Percentiles rank a stretch among this genome's conserved stretches.
These are phyloP conservation scores for Pissodes strobi DNA, from an alignment of 1,140 invertebrate genomes.

Conservation along the genomic window DNA sequence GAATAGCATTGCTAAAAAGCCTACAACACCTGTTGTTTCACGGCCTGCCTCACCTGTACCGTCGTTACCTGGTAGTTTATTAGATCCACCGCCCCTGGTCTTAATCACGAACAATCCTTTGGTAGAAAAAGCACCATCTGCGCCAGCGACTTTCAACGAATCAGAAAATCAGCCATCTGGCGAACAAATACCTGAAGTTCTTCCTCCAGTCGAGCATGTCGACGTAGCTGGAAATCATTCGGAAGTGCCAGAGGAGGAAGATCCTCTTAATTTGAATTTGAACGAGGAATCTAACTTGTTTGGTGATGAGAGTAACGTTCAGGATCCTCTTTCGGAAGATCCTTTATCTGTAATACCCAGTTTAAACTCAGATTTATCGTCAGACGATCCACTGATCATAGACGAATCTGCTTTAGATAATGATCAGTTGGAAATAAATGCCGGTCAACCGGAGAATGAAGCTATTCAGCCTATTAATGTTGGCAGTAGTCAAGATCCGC, in stretches of 20 bases:
- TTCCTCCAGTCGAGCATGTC: conserved; percentile 18
- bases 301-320: neutral
- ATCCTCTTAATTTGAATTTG: conserved; percentile 20
- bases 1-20: neutral
- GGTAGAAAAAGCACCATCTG: neutral
- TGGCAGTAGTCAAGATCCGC: neutral
- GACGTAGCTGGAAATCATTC: neutral
- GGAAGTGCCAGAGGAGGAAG: conserved; percentile 10
- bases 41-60: too few species aligned
- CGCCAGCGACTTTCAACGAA: neutral
- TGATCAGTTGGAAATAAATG: neutral
- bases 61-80: too few species aligned
- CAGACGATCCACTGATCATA: conserved; percentile 6
- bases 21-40: too few species aligned
- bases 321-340: conserved; percentile 15
- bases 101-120: neutral
- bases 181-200: neutral
- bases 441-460: conserved; percentile 10
- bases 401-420: neutral
- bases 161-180: neutral
- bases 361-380: neutral
- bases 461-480: too few species aligned
- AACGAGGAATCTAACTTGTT: neutral
- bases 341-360: conserved; percentile 4
- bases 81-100: conserved; percentile 5